Evolutionary conservation across 2,797 vertebrate species (phyloP).

Genomic region (Helostoma temminkii): DNA sequence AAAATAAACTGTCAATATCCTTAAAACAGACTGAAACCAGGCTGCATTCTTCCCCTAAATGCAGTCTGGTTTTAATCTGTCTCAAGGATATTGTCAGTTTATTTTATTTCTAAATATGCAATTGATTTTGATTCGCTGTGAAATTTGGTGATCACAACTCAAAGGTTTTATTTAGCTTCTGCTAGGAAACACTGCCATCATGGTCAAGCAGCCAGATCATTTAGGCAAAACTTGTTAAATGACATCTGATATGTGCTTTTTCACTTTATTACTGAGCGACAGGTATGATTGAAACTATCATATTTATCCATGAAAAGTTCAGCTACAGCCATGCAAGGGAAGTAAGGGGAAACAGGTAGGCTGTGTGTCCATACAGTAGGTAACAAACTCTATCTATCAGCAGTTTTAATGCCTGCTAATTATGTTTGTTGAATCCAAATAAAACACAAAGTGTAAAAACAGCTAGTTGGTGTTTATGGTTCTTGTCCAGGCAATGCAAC

Average conservation of each 20-base stretch:
- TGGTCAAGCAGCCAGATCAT: not conserved
- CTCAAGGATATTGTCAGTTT: too few species aligned
- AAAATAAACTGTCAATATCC: not conserved
- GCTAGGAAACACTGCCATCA: not conserved
- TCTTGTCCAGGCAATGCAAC: too few species aligned
- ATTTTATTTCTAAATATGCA: not conserved
- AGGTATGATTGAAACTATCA: not conserved
- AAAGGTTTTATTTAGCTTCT: not conserved
- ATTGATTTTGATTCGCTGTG: conserved; percentile 7
- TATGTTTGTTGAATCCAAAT: not conserved
- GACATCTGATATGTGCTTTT: not conserved
- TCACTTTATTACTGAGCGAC: not conserved
- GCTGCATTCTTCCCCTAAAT: not conserved
- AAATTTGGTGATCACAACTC: not conserved
- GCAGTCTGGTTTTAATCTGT: conserved; percentile 6
- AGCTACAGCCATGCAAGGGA: too few species aligned
- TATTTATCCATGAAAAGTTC: not conserved
- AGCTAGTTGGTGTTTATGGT: too few species aligned
- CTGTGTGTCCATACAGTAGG: not conserved
- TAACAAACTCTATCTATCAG: not conserved
- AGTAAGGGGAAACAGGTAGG: not conserved
- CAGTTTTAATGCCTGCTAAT: not conserved
- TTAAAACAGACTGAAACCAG: conserved; percentile 1
- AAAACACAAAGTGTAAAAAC: too few species aligned
- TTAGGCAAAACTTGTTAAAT: not conserved